phyloP scores from a whole-genome alignment of 2,888 invertebrate species.

The Drosophila subsilvestris region DNA sequence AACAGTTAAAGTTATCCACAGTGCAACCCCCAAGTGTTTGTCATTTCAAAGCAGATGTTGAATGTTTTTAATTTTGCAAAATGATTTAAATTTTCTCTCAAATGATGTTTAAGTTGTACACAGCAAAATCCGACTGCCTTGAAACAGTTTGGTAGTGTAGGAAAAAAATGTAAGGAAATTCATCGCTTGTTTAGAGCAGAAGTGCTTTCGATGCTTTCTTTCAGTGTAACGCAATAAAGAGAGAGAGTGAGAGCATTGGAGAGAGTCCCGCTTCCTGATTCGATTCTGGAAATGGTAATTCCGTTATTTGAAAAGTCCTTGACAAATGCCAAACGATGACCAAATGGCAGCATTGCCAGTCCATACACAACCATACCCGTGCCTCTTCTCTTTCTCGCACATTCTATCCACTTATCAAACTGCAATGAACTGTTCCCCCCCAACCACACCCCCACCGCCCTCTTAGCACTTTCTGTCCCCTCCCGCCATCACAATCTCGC shows the following conservation, averaged over 20 bases:
- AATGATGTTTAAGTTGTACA: too few relatives aligned
- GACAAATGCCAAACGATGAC: constrained; percentile 52
- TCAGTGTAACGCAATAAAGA: too few relatives aligned
- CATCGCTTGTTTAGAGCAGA: too few relatives aligned
- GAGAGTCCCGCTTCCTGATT: constrained; percentile 6
- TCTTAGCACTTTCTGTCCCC: neutral
- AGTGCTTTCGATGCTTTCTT: too few relatives aligned
- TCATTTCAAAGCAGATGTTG: too few relatives aligned
- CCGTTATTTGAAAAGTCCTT: constrained; percentile 54
- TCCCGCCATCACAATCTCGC: constrained; percentile 9
- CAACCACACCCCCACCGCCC: too few relatives aligned
- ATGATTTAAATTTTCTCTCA: too few relatives aligned
- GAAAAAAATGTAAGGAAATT: too few relatives aligned
- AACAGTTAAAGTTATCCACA: neutral
- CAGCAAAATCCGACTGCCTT: too few relatives aligned
- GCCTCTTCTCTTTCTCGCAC: neutral
- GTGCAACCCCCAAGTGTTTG: neutral
- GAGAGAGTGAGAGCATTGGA: neutral
- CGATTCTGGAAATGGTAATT: constrained; percentile 19
- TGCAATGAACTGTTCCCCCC: constrained; percentile 16
- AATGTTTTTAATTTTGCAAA: too few relatives aligned
- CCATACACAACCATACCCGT: constrained; percentile 12
- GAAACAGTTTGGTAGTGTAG: too few relatives aligned
- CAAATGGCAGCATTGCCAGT: constrained; percentile 37
- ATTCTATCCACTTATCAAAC: constrained; percentile 16